Percentiles rank a stretch among this genome's conserved stretches.
Evolutionary conservation across 2,888 invertebrate species (phyloP).

Genomic region (Endomychus coccineus): DNA sequence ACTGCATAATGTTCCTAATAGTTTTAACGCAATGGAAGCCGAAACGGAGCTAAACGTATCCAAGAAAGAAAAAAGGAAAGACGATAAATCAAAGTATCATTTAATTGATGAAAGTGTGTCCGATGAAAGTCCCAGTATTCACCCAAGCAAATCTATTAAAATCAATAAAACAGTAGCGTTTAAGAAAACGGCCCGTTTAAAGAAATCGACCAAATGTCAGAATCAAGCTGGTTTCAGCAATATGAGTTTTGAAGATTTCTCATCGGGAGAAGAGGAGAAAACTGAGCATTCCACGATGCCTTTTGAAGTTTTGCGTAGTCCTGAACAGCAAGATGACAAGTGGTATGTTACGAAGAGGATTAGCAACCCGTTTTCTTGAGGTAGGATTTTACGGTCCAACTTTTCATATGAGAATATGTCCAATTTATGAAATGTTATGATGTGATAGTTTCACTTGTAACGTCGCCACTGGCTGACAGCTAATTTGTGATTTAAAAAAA

Average conservation of each 20-base stretch:
- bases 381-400: too few relatives aligned
- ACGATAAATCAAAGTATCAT: slow-evolving; percentile 47
- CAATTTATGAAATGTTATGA: too few relatives aligned
- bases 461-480: too few relatives aligned
- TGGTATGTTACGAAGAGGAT: slow-evolving; percentile 45
- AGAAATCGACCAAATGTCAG: slow-evolving; percentile 30
- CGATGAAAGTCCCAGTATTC: slow-evolving; percentile 34
- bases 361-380: slow-evolving; percentile 49
- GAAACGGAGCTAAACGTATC: neutral
- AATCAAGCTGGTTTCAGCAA: slow-evolving; percentile 58
- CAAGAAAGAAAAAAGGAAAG: slow-evolving; percentile 38
- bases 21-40: neutral
- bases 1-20: neutral
- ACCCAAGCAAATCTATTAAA: slow-evolving; percentile 33
- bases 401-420: too few relatives aligned
- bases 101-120: slow-evolving; percentile 45
- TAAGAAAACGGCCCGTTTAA: slow-evolving; percentile 35
- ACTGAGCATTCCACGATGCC: slow-evolving; percentile 47
- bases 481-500: too few relatives aligned
- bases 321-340: slow-evolving; percentile 46
- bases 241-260: slow-evolving; percentile 69
- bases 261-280: slow-evolving; percentile 54
- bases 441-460: too few relatives aligned
- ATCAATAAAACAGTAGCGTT: slow-evolving; percentile 26
- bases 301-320: slow-evolving; percentile 56